Base-by-base conservation (phyloP, 2,888 invertebrate genomes). In the Ophion ellenae region DNA sequence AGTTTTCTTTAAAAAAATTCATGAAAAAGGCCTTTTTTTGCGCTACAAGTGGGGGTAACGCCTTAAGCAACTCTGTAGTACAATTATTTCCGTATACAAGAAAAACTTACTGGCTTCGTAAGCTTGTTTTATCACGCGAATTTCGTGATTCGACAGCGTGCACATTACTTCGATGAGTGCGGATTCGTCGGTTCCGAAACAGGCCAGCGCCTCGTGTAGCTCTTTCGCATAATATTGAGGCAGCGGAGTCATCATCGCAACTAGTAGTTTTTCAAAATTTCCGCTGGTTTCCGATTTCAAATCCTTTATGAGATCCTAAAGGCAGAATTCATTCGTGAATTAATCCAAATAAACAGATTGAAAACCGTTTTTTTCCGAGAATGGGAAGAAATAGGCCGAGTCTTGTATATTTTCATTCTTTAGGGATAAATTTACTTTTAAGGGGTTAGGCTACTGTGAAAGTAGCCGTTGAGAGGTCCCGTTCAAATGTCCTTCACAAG, bases 81-180 rank as follows among this genome's bases (percentile, higher is more conserved):
- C 10, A 9, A 24, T 61, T 61, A 20, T 10, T 20, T 74, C 47
- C 17, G 28, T 32, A 47, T 24, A 36, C 6, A 73, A 79, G 24
- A 59, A 53, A 73, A 47, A 93, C 94, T 92, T 91, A 95, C 95
- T 91, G 84, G 92, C 89, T 86, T 94, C 89, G 87, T 95, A 95
- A 36, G 95, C 94, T 66, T 93, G 91, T 82, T 94, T 94, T 78
- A 95, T 95, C 20, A 94, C 91, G 28, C 92, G 91, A 79, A 95
- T 95, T 89, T 95, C 95, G 73, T 94, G 94, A 91, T 96, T 96
- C 11, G 95, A 95, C 83, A 95, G 93, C 1, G 96, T 95, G 87
- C 95, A 96, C 86, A 96, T 91, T 77, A 96, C 95, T 92, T 96
- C 96, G 79, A 96, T 95, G 1, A 96, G 92, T 17, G 94, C 94